phyloP scores from a whole-genome alignment of 2,888 invertebrate species.

The Xylota sylvarum region DNA sequence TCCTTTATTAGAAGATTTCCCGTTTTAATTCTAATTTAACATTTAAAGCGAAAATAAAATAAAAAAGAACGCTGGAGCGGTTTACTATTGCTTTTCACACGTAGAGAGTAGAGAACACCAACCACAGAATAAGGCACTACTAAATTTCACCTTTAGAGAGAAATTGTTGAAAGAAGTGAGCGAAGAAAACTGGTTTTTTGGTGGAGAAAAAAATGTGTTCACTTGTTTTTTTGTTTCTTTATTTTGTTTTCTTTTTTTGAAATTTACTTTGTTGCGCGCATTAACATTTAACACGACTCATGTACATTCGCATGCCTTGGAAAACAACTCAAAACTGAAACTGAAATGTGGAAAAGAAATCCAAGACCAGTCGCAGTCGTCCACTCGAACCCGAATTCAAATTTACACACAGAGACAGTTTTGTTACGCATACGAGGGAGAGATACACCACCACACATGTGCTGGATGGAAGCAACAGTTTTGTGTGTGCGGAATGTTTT shows the following conservation, averaged over 20 bases:
- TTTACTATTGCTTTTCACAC: conserved; percentile 54
- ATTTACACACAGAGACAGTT: conserved; percentile 24
- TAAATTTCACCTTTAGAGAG: conserved; percentile 74
- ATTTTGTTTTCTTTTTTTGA: too few species aligned
- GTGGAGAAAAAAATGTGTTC: conserved; percentile 68
- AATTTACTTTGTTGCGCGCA: conserved; percentile 66
- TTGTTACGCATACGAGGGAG: conserved; percentile 27
- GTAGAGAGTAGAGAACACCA: conserved; percentile 39
- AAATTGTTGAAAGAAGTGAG: conserved; percentile 63
- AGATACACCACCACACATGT: neutral
- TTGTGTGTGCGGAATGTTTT: conserved; percentile 54
- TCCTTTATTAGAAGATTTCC: conserved; percentile 46
- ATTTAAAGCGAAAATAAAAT: conserved; percentile 13
- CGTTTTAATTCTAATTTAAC: conserved; percentile 63
- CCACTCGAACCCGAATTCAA: conserved; percentile 39
- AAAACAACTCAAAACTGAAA: conserved; percentile 79
- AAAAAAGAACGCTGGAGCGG: conserved; percentile 37
- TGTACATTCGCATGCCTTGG: conserved; percentile 75
- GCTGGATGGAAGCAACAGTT: conserved; percentile 55
- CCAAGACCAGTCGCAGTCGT: conserved; percentile 64
- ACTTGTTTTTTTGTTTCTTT: conserved; percentile 46
- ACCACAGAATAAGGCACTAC: conserved; percentile 54
- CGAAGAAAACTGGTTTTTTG: conserved; percentile 71
- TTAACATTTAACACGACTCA: conserved; percentile 56
- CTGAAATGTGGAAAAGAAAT: conserved; percentile 63